Conservation (phyloP, 2,888 invertebrate species). For the Bursaphelenchus okinawaensis region DNA sequence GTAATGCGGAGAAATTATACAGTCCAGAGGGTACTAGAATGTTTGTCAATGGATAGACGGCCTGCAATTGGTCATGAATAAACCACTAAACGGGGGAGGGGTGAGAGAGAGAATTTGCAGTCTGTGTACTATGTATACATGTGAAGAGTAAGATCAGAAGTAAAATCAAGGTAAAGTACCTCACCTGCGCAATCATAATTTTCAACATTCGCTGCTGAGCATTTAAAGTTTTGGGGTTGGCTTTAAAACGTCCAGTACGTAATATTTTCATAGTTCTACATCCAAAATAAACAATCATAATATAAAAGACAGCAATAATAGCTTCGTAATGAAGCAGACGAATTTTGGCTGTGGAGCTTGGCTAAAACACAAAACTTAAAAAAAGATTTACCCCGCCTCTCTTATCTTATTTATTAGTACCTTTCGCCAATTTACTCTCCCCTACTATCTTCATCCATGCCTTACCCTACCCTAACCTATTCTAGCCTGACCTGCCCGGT, state of each 20-base stretch:
- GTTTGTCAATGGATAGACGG: background rate
- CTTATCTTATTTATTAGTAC: too few species aligned
- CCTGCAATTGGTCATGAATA: background rate
- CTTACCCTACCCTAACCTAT: too few species aligned
- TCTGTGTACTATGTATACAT: too few species aligned
- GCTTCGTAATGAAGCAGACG: background rate
- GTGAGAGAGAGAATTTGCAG: too few species aligned
- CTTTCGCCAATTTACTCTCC: too few species aligned
- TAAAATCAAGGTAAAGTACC: too few species aligned
- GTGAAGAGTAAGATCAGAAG: too few species aligned
- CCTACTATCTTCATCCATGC: too few species aligned
- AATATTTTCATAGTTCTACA: background rate
- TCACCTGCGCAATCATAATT: background rate
- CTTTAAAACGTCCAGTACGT: background rate
- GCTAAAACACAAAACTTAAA: background rate
- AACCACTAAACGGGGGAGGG: too few species aligned
- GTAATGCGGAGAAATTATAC: background rate
- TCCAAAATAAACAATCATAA: background rate
- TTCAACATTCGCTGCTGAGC: background rate
- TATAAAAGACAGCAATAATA: background rate
- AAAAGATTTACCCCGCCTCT: too few species aligned
- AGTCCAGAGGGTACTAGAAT: background rate
- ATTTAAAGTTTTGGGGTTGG: background rate
- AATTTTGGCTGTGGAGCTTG: background rate
- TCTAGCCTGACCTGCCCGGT: too few species aligned